Conservation (phyloP, 2,797 vertebrate species). For the Adrianichthys oophorus region DNA sequence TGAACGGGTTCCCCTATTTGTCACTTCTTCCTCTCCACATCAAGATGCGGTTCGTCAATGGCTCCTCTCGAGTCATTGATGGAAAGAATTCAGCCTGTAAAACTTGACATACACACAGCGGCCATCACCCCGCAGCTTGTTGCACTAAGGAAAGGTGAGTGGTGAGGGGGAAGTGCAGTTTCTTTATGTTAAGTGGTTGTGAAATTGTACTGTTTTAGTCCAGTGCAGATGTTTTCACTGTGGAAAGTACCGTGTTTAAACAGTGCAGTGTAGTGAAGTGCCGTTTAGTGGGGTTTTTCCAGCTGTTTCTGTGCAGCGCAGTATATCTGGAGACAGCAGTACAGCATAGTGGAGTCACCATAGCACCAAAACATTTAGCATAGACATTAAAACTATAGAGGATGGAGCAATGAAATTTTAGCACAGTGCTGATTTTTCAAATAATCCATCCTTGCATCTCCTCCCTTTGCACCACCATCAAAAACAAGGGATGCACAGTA, state of each 20-base stretch:
- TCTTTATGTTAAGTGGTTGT: slow-evolving; percentile 69
- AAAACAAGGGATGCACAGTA: slow-evolving; percentile 44
- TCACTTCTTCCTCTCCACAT: slow-evolving; percentile 73
- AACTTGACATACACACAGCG: slow-evolving; percentile 44
- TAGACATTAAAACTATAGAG: no score
- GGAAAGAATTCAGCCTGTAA: slow-evolving; percentile 51
- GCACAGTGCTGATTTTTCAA: slow-evolving; percentile 43
- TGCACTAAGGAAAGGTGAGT: slow-evolving; percentile 65
- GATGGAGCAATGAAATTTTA: no score
- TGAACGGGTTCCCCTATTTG: slow-evolving; percentile 69
- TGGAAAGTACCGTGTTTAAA: slow-evolving; percentile 44
- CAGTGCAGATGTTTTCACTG: slow-evolving; percentile 55
- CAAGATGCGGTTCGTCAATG: slow-evolving; percentile 75
- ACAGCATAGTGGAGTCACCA: slow-evolving; percentile 39
- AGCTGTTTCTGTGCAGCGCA: slow-evolving; percentile 44
- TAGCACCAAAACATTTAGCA: no score
- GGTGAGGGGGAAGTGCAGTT: slow-evolving; percentile 72
- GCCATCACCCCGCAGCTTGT: slow-evolving; percentile 63
- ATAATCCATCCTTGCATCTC: slow-evolving; percentile 65
- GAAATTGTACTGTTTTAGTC: slow-evolving; percentile 57
- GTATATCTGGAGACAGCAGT: slow-evolving; percentile 47
- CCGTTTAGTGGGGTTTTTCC: slow-evolving; percentile 33
- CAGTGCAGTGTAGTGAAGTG: slow-evolving; percentile 64
- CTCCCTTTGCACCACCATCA: slow-evolving; percentile 57
- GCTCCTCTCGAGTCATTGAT: slow-evolving; percentile 74